These are phyloP conservation scores for Heliothis subflexa DNA, from an alignment of 1,140 invertebrate genomes.

Conservation along the genomic window DNA sequence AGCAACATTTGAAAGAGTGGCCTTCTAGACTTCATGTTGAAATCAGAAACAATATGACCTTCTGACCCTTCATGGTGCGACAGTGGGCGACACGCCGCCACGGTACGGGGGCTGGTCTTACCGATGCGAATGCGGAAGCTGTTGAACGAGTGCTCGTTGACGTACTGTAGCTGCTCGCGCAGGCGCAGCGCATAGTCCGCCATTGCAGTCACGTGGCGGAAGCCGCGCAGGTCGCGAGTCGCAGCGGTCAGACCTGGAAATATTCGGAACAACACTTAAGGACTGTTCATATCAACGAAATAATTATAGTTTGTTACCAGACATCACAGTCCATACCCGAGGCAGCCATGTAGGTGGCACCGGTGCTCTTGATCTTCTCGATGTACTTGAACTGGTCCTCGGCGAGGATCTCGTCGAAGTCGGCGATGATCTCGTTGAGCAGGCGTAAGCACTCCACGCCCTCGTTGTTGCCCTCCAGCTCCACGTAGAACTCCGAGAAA, in stretches of 20 bases:
- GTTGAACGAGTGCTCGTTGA: constrained; percentile 99
- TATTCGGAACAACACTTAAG: no score
- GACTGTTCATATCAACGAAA: no score
- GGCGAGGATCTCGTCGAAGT: constrained; percentile 96
- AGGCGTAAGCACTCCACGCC: constrained; percentile 97
- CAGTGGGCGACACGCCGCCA: background rate
- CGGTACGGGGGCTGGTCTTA: constrained; percentile 67
- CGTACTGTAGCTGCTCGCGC: constrained; percentile 94
- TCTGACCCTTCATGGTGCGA: background rate
- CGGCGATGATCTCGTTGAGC: constrained; percentile 98
- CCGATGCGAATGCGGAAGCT: constrained; percentile 97
- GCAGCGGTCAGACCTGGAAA: constrained; percentile 90
- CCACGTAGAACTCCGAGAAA: constrained; percentile 98
- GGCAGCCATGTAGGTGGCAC: constrained; percentile 98
- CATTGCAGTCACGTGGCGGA: constrained; percentile 94
- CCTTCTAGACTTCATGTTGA: no score
- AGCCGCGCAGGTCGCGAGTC: constrained; percentile 92
- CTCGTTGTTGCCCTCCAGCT: constrained; percentile 97
- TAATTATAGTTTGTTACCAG: no score
- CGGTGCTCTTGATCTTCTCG: constrained; percentile 99
- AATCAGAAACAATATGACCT: background rate
- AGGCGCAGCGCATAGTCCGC: constrained; percentile 96
- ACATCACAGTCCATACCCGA: constrained; percentile 88
- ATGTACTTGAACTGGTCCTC: constrained; percentile 96
- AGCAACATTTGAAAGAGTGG: no score